phyloP scores from a whole-genome alignment of 2,888 invertebrate species.

The Carabus problematicus region DNA sequence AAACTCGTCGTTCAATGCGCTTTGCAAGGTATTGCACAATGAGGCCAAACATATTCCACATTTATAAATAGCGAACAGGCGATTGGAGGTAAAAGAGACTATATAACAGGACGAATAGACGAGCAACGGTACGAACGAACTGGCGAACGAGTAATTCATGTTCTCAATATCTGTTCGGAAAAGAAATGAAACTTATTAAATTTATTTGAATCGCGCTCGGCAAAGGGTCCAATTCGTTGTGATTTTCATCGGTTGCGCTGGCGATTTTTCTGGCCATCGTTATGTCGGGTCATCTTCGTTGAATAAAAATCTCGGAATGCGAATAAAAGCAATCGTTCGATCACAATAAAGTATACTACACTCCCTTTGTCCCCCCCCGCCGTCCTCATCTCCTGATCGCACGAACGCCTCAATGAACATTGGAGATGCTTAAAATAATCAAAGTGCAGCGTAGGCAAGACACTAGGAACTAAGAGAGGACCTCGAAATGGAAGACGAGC shows the following conservation, averaged over 20 bases:
- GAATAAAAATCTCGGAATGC: conserved; percentile 20
- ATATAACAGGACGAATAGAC: conserved; percentile 8
- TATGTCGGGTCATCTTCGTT: conserved; percentile 5
- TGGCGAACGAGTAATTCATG: conserved; percentile 17
- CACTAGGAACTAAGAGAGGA: conserved; percentile 13
- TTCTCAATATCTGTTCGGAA: conserved; percentile 26
- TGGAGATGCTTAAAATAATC: conserved; percentile 36
- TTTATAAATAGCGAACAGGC: conserved; percentile 21
- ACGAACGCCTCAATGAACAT: background rate
- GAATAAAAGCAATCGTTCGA: conserved; percentile 26
- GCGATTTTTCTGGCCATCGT: conserved; percentile 10
- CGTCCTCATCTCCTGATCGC: no score
- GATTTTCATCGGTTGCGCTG: background rate
- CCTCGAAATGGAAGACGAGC: conserved; percentile 7
- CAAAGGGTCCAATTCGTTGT: conserved; percentile 18
- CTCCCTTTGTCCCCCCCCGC: no score
- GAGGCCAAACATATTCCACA: conserved; percentile 25
- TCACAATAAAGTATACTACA: no score
- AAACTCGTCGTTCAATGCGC: conserved; percentile 1
- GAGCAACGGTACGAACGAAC: conserved; percentile 1
- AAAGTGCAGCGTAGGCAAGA: conserved; percentile 30
- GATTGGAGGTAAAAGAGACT: background rate
- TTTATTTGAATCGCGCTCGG: conserved; percentile 21
- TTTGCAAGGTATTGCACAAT: conserved; percentile 19
- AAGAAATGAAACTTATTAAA: conserved; percentile 23